Percentiles rank a stretch among this genome's conserved stretches.
phyloP scores from a whole-genome alignment of 2,113 vertebrate species.

The Columbina picui region DNA sequence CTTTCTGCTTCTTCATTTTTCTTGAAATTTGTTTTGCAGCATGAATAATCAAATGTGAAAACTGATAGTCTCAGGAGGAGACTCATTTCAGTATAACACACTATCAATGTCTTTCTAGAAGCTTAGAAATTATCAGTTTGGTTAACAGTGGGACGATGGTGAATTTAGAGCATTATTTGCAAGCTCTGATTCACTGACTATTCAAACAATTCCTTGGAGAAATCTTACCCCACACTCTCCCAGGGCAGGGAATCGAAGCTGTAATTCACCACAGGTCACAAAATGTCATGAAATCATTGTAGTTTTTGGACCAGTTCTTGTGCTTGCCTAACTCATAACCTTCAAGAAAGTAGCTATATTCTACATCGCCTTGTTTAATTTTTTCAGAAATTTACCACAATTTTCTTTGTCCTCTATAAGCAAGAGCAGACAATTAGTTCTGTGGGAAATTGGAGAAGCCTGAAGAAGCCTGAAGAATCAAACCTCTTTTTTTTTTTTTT shows the following conservation, averaged over 20 bases:
- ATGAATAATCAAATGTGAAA: background rate
- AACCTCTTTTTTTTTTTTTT: background rate
- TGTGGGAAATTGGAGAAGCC: background rate
- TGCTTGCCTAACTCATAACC: background rate
- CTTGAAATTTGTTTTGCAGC: background rate
- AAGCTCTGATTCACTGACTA: background rate
- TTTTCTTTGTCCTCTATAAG: background rate
- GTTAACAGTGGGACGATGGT: background rate
- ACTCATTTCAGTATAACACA: background rate
- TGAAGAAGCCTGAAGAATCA: background rate
- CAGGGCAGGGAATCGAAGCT: background rate
- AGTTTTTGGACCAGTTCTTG: background rate
- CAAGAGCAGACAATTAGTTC: background rate
- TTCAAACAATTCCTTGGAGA: background rate
- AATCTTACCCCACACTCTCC: background rate
- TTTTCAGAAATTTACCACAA: background rate
- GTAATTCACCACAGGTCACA: background rate
- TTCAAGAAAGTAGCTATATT: background rate
- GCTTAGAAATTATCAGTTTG: background rate
- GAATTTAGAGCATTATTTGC: background rate
- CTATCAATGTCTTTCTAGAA: background rate
- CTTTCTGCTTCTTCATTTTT: background rate
- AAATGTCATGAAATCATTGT: background rate
- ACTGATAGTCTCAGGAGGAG: background rate
- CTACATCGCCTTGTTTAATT: background rate